Evolutionary conservation across 2,797 vertebrate genomes (phyloP), one percentile per base, ranked within the genome.

Genomic region (Microcaecilia unicolor): DNA sequence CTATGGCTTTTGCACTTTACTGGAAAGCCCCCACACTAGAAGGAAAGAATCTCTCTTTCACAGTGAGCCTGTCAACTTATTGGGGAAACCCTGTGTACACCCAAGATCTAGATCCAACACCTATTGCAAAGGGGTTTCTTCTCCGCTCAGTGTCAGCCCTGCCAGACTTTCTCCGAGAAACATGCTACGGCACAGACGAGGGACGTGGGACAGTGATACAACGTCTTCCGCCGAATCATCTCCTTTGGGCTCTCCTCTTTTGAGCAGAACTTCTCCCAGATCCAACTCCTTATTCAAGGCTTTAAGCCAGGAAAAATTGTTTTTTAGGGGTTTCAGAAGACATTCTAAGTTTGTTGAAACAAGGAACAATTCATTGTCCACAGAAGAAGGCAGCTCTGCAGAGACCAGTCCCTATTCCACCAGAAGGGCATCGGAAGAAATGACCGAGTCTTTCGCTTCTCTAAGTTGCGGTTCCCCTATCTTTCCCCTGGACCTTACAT

Each of bases 1-100:
- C 43, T 98, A 98, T 0, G 95, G 95, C 22, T 98, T 98, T 64
- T 97, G 90, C 60, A 86, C 90, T 5, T 64, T 98, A 45, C 72
- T 95, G 38, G 93, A 97, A 73, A 96, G 92, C 40, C 94, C 93
- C 6, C 90, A 95, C 67, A 95, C 88, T 13, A 77, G 92, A 34
- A 79, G 89, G 25, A 97, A 93, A 55, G 93, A 97, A 64, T 96
- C 92, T 1, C 83, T 97, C 48, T 93, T 89, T 79, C 86, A 92
- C 12, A 52, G 72, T 1, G 81, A 86, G 18, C 45, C 77, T 2
- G 27, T 34, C 26, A 41, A 37, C 1, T 55, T 84, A n/a, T n/a
- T n/a, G n/a, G n/a, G n/a, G n/a, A n/a, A n/a, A 36, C 77, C 85
- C 11, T 41, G 87, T 48, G 45, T 82, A 43, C 47, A 84, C 22